Conservation (phyloP, 2,113 vertebrate genomes). For the Gulo gulo region DNA sequence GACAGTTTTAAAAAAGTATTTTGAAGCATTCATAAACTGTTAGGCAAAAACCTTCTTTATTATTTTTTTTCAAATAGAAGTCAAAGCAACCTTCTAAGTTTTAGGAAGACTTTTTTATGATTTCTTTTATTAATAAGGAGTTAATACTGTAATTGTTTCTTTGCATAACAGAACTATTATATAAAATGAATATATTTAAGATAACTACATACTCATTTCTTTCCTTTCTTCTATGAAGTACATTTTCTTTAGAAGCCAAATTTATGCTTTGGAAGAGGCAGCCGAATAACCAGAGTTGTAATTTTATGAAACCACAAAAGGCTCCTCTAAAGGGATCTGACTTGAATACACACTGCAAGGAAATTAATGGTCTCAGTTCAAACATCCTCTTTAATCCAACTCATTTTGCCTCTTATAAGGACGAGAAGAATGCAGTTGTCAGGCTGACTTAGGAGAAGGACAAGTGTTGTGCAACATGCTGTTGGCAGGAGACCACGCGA, state of each 20-base stretch:
- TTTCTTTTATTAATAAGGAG: constrained; percentile 66
- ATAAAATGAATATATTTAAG: constrained; percentile 68
- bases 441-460: constrained; percentile 13
- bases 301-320: constrained; percentile 72
- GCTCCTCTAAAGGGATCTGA: constrained; percentile 59
- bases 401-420: constrained; percentile 35
- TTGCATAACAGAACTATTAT: constrained; percentile 50
- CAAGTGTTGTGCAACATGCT: background rate
- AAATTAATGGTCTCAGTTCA: constrained; percentile 67
- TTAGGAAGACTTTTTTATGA: constrained; percentile 13
- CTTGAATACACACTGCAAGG: constrained; percentile 64
- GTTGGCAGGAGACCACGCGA: background rate
- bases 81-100: background rate
- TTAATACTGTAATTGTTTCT: constrained; percentile 67
- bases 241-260: constrained; percentile 70
- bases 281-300: constrained; percentile 51
- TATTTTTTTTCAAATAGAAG: constrained; percentile 32
- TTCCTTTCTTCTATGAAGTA: constrained; percentile 47
- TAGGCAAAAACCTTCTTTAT: background rate
- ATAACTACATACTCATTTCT: constrained; percentile 50
- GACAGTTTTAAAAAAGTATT: background rate
- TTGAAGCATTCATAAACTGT: background rate
- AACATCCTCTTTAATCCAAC: constrained; percentile 63
- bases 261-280: constrained; percentile 66
- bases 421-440: constrained; percentile 48